A percentile compares a stretch with the other conserved stretches of the same genome.
These are phyloP conservation scores for Psix sp. DNA, from an alignment of 1,140 invertebrate species.

Conservation along the genomic window DNA sequence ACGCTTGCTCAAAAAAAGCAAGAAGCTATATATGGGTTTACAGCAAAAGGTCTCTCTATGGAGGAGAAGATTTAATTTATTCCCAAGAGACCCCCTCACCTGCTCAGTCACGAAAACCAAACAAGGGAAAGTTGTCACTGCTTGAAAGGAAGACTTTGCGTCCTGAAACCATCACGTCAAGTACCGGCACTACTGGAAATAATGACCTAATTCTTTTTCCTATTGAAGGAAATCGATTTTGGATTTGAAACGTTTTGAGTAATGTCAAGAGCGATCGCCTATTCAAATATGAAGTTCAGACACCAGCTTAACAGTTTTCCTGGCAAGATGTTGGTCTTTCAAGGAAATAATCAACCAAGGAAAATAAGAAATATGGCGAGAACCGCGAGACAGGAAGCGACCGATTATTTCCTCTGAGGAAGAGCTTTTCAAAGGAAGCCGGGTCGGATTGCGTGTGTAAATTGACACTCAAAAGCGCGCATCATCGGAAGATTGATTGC, in stretches of 20 bases:
- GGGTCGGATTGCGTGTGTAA: constrained; percentile 2
- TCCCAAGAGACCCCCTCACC: constrained; percentile 18
- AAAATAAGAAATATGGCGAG: constrained; percentile 13
- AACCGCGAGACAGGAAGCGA: constrained; percentile 23
- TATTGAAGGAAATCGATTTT: constrained; percentile 3
- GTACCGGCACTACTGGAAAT: background rate
- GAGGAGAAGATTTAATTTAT: no score
- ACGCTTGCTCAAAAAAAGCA: no score
- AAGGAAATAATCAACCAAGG: constrained; percentile 15
- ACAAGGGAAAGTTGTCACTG: constrained; percentile 7
- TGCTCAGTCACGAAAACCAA: constrained; percentile 15
- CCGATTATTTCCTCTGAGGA: constrained; percentile 44
- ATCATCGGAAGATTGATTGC: no score
- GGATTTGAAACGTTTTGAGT: background rate
- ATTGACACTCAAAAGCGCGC: no score
- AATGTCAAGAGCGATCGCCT: no score
- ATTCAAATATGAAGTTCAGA: no score
- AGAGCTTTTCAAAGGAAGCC: constrained; percentile 33
- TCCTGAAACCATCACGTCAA: background rate
- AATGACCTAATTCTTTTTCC: constrained; percentile 14
- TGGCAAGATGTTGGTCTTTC: background rate
- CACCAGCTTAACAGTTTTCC: constrained; percentile 2
- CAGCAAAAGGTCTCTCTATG: no score
- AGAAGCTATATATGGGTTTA: background rate
- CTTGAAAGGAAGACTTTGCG: background rate